Percentiles rank a stretch among this genome's conserved stretches.
These are phyloP conservation scores for Chlorops oryzae DNA, from an alignment of 1,140 invertebrate genomes.

Conservation along the genomic window DNA sequence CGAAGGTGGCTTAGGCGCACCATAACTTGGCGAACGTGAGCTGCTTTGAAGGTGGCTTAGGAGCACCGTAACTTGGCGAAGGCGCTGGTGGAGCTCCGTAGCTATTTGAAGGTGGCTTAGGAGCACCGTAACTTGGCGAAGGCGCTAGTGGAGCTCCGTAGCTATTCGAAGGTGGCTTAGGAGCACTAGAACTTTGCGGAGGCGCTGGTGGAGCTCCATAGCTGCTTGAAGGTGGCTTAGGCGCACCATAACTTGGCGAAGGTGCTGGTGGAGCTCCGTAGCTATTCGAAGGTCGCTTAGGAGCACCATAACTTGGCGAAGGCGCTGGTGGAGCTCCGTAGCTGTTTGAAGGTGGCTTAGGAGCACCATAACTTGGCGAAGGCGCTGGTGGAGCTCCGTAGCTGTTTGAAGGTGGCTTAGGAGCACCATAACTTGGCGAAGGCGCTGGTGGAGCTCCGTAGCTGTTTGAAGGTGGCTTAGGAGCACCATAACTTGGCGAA, in stretches of 20 bases:
- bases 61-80: slow-evolving; percentile 43
- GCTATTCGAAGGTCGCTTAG: slow-evolving; percentile 18
- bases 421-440: too few species aligned
- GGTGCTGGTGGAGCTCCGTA: slow-evolving; percentile 47
- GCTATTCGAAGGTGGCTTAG: slow-evolving; percentile 30
- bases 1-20: slow-evolving; percentile 31
- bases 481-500: too few species aligned
- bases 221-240: slow-evolving; percentile 15
- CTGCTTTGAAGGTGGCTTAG: slow-evolving; percentile 11
- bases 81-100: slow-evolving; percentile 13
- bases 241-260: slow-evolving; percentile 21
- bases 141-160: slow-evolving; percentile 38
- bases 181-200: slow-evolving; percentile 33
- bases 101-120: slow-evolving; percentile 19
- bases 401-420: too few species aligned
- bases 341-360: slow-evolving; percentile 1
- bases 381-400: too few species aligned
- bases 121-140: slow-evolving; percentile 43
- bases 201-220: slow-evolving; percentile 15
- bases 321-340: slow-evolving; percentile 24
- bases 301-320: slow-evolving; percentile 42
- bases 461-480: too few species aligned
- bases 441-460: too few species aligned
- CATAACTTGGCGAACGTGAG: too few species aligned
- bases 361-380: slow-evolving; percentile 24